Conservation (phyloP, 2,113 vertebrate species). For the Dinomys branickii region DNA sequence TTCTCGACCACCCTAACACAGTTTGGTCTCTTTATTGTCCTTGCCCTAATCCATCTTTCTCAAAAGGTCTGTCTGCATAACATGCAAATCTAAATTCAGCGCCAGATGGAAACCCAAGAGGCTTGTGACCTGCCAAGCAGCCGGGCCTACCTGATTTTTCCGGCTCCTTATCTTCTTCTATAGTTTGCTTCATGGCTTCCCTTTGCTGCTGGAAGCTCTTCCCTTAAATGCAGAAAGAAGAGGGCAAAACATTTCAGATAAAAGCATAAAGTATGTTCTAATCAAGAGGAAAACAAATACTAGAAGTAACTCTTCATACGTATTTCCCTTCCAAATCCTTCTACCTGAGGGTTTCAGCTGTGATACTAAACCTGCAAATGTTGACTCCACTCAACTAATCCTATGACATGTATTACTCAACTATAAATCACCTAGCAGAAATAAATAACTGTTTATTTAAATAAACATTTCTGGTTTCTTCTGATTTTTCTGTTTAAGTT, state of each 20-base stretch:
- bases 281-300: neutral
- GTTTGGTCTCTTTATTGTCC: constrained; percentile 32
- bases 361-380: constrained; percentile 28
- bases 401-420: neutral
- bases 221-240: constrained; percentile 85
- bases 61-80: constrained; percentile 42
- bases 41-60: constrained; percentile 8
- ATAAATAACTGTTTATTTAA: neutral
- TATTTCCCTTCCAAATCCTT: neutral
- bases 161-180: constrained; percentile 94
- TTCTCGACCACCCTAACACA: constrained; percentile 19
- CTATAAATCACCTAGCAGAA: neutral
- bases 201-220: constrained; percentile 98
- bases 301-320: constrained; percentile 37
- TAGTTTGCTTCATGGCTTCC: constrained; percentile 96
- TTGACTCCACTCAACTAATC: constrained; percentile 12
- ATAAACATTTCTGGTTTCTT: constrained; percentile 19
- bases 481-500: neutral
- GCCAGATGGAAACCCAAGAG: constrained; percentile 48
- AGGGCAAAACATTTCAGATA: constrained; percentile 62
- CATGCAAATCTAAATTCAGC: neutral
- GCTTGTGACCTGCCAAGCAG: neutral
- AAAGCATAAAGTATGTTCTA: constrained; percentile 22
- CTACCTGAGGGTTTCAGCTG: neutral
- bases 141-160: constrained; percentile 92